Conservation (phyloP, 1,140 invertebrate genomes). For the Drosophila sulfurigaster region DNA sequence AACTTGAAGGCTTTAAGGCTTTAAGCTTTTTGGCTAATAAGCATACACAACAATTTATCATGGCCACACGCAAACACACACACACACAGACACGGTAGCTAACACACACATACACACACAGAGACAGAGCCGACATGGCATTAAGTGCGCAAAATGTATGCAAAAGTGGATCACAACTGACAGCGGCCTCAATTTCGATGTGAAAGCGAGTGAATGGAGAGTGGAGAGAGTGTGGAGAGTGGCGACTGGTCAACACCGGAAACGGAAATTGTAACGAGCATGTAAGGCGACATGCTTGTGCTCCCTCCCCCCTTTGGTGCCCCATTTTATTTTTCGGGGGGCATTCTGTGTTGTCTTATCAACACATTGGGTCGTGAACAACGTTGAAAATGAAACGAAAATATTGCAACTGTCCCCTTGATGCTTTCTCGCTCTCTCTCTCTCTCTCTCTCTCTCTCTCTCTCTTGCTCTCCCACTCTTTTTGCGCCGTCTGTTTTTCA, state of each 20-base stretch:
- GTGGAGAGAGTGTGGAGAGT: neutral
- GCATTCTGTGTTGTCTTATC: constrained; percentile 62
- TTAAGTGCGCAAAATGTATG: constrained; percentile 57
- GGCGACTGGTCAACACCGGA: constrained; percentile 26
- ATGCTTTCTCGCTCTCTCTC: constrained; percentile 8
- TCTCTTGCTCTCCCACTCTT: constrained; percentile 10
- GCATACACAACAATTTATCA: constrained; percentile 61
- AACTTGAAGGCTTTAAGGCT: constrained; percentile 59
- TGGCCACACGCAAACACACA: constrained; percentile 30
- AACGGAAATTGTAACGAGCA: constrained; percentile 67
- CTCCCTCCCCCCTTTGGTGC: neutral
- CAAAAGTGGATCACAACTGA: constrained; percentile 57
- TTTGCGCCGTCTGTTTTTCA: constrained; percentile 6
- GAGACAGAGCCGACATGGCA: constrained; percentile 11
- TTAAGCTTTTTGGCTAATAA: constrained; percentile 69
- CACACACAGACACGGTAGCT: constrained; percentile 10
- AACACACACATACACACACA: constrained; percentile 25
- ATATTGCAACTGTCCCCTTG: constrained; percentile 76
- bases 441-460: too few species aligned
- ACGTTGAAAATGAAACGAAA: constrained; percentile 76
- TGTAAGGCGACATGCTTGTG: constrained; percentile 47
- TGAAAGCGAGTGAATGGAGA: neutral
- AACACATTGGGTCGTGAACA: constrained; percentile 66
- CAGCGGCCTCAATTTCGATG: constrained; percentile 36
- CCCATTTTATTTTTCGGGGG: neutral